phyloP scores from a whole-genome alignment of 2,113 vertebrate genomes.

The Caranx melampygus region DNA sequence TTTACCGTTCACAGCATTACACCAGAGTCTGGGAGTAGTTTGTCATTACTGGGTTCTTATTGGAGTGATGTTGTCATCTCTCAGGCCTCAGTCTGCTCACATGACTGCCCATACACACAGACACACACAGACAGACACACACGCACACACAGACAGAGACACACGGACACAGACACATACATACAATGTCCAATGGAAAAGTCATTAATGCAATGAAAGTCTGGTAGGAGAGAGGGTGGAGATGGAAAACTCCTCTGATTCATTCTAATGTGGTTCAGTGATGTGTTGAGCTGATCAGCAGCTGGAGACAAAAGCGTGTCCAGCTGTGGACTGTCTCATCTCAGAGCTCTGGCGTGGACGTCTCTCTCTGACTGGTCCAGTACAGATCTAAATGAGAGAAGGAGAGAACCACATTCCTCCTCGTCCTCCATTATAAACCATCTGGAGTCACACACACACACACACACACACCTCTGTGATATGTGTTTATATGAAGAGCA shows the following conservation, averaged over 20 bases:
- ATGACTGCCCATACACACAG: slow-evolving; percentile 7
- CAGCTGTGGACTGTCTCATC: too few relatives aligned
- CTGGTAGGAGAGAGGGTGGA: neutral
- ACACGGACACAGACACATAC: too few relatives aligned
- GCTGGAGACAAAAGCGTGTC: too few relatives aligned
- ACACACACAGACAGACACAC: neutral
- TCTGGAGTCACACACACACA: too few relatives aligned
- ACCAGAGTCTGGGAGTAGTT: neutral
- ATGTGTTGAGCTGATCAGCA: neutral
- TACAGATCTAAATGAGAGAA: too few relatives aligned
- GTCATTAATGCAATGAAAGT: slow-evolving; percentile 10
- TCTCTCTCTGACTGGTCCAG: too few relatives aligned
- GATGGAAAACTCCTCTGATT: slow-evolving; percentile 8
- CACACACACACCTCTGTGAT: too few relatives aligned
- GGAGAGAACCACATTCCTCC: too few relatives aligned
- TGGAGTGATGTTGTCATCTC: neutral
- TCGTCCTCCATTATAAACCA: too few relatives aligned
- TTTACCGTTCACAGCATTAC: too few relatives aligned
- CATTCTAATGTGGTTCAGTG: neutral
- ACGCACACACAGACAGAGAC: neutral
- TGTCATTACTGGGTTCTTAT: neutral
- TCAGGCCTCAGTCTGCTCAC: slow-evolving; percentile 6
- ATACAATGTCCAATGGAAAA: slow-evolving; percentile 8
- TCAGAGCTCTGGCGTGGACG: too few relatives aligned
- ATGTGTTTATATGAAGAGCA: too few relatives aligned